Conservation (phyloP, 1,140 invertebrate species). For the Oryzaephilus surinamensis region DNA sequence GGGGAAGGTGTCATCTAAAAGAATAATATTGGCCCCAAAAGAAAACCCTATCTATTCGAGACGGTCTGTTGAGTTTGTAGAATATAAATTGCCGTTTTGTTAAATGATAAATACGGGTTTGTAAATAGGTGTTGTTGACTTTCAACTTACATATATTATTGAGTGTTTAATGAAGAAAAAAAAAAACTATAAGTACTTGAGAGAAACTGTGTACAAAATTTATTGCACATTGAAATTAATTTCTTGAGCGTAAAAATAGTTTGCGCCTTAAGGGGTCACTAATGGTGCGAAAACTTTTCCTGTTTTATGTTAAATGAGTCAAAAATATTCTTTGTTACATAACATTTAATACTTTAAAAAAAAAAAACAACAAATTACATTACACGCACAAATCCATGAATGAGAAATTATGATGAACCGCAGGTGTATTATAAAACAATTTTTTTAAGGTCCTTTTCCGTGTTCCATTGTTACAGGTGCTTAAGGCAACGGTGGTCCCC, state of each 20-base stretch:
- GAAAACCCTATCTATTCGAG: constrained; percentile 18
- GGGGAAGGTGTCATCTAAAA: constrained; percentile 15
- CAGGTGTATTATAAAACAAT: constrained; percentile 10
- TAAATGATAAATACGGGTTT: constrained; percentile 19
- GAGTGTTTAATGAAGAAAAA: constrained; percentile 11
- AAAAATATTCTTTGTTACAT: too few relatives aligned
- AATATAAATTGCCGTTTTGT: constrained; percentile 21
- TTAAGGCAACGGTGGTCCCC: constrained; percentile 4
- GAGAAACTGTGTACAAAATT: neutral
- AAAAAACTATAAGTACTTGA: neutral
- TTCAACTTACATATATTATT: constrained; percentile 19
- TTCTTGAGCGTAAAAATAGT: neutral
- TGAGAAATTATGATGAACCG: constrained; percentile 9
- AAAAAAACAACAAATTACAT: too few relatives aligned
- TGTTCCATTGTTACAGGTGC: constrained; percentile 10
- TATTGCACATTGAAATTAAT: neutral
- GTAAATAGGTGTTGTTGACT: constrained; percentile 19
- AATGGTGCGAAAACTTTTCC: too few relatives aligned
- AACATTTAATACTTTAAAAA: too few relatives aligned
- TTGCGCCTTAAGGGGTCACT: too few relatives aligned
- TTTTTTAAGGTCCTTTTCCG: constrained; percentile 8
- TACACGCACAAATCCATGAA: too few relatives aligned
- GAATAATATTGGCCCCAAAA: constrained; percentile 13
- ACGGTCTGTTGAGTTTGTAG: constrained; percentile 17
- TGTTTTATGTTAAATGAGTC: too few relatives aligned